Evolutionary conservation across 2,888 invertebrate species (phyloP).

Genomic region (Tridacna gigas): DNA sequence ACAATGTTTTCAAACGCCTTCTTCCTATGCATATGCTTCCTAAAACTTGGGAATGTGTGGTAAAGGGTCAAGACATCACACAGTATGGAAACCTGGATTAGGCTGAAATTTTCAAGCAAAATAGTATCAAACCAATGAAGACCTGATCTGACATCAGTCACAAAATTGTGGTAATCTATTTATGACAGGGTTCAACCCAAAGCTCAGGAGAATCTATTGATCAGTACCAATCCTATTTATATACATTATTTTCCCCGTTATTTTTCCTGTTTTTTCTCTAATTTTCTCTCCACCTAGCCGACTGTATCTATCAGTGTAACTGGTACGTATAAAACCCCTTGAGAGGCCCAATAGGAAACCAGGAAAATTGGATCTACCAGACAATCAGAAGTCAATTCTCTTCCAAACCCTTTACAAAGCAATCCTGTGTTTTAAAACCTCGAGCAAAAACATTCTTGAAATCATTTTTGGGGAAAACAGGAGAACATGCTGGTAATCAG

Average conservation of each 20-base stretch:
- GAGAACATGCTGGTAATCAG: too few relatives aligned
- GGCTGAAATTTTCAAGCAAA: background rate
- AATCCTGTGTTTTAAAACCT: too few relatives aligned
- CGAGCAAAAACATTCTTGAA: too few relatives aligned
- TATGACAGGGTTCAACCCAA: constrained; percentile 11
- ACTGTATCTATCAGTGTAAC: background rate
- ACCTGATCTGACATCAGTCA: background rate
- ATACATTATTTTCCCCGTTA: background rate
- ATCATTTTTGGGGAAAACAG: too few relatives aligned
- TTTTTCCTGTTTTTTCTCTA: constrained; percentile 1
- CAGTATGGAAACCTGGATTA: too few relatives aligned
- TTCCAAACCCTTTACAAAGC: too few relatives aligned
- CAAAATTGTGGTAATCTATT: background rate
- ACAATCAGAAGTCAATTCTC: background rate
- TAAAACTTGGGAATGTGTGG: background rate
- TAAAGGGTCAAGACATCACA: background rate
- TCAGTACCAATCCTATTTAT: constrained; percentile 11
- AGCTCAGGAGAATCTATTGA: constrained; percentile 5
- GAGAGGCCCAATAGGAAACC: background rate
- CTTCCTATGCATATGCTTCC: background rate
- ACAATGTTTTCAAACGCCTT: background rate
- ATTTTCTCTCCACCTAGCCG: constrained; percentile 7
- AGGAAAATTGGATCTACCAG: constrained; percentile 7
- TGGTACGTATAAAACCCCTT: background rate
- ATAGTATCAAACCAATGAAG: constrained; percentile 8